Percentiles rank a stretch among this genome's conserved stretches.
Conservation (phyloP, 1,140 invertebrate species). For the Halesus radiatus region DNA sequence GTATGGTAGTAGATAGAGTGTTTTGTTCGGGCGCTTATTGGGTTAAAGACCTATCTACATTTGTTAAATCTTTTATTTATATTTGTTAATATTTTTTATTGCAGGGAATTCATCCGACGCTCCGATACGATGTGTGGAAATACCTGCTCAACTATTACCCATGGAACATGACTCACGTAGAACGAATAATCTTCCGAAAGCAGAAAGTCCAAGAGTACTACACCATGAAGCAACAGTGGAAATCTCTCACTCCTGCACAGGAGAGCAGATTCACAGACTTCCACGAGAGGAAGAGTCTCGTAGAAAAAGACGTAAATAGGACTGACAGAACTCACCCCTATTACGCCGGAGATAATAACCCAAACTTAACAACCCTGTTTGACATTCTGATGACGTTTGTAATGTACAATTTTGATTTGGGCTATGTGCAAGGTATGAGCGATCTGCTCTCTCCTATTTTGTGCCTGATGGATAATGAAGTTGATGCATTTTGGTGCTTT, state of each 20-base stretch:
- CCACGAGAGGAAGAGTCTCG: slow-evolving; percentile 92
- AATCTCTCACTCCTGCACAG: slow-evolving; percentile 88
- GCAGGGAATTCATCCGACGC: slow-evolving; percentile 73
- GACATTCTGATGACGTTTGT: slow-evolving; percentile 98
- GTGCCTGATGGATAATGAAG: slow-evolving; percentile 91
- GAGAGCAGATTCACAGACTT: slow-evolving; percentile 91
- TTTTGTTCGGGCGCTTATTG: too few species aligned
- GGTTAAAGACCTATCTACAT: too few species aligned
- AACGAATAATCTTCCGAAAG: slow-evolving; percentile 79
- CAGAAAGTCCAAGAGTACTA: slow-evolving; percentile 91
- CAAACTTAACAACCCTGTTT: slow-evolving; percentile 86
- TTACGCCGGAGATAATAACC: slow-evolving; percentile 92
- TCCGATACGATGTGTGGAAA: slow-evolving; percentile 94
- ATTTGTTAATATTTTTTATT: slow-evolving; percentile 42
- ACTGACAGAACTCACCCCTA: slow-evolving; percentile 94
- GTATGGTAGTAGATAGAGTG: too few species aligned
- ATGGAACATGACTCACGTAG: slow-evolving; percentile 83
- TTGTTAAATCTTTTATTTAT: too few species aligned
- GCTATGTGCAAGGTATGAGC: slow-evolving; percentile 97
- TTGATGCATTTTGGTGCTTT: slow-evolving; percentile 99
- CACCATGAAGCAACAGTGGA: slow-evolving; percentile 97
- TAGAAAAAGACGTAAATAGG: slow-evolving; percentile 97
- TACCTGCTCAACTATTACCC: slow-evolving; percentile 92
- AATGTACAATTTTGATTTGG: slow-evolving; percentile 99
- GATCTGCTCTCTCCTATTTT: slow-evolving; percentile 95